phyloP scores from a whole-genome alignment of 2,113 vertebrate genomes.

The Empidonax traillii region DNA sequence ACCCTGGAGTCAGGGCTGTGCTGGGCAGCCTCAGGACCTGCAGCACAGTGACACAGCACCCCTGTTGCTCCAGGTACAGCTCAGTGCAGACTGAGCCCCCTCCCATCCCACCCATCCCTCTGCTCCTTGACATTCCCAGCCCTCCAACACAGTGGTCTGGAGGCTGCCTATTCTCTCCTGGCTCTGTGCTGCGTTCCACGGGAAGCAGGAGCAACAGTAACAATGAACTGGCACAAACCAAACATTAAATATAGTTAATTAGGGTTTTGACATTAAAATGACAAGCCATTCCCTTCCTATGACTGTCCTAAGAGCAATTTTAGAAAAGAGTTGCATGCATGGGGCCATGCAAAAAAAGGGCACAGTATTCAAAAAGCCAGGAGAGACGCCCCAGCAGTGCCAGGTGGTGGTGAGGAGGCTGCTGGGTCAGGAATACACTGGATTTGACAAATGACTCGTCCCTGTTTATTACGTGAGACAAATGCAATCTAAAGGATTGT shows the following conservation, averaged over 20 bases:
- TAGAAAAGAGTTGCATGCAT: neutral
- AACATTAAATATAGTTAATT: neutral
- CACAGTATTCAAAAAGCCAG: neutral
- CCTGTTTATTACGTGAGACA: conserved; percentile 4
- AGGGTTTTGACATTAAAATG: neutral
- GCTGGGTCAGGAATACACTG: neutral
- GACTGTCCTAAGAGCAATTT: neutral
- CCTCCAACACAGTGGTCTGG: fast-evolving
- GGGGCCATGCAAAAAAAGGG: neutral
- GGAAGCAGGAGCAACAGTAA: neutral
- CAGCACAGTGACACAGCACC: neutral
- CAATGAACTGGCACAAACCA: neutral
- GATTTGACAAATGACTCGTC: neutral
- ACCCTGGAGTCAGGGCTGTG: neutral
- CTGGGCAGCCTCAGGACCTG: neutral
- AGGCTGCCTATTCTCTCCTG: neutral
- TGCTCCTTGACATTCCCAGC: neutral
- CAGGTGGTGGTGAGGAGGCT: neutral
- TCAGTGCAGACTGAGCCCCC: neutral
- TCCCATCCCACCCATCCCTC: neutral
- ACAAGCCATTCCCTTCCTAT: neutral
- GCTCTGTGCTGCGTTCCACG: neutral
- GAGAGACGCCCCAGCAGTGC: neutral
- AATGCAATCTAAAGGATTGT: conserved; percentile 7
- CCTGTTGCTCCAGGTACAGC: neutral